Base-by-base conservation (phyloP, 2,888 invertebrate genomes). In the Steromphala cineraria region DNA sequence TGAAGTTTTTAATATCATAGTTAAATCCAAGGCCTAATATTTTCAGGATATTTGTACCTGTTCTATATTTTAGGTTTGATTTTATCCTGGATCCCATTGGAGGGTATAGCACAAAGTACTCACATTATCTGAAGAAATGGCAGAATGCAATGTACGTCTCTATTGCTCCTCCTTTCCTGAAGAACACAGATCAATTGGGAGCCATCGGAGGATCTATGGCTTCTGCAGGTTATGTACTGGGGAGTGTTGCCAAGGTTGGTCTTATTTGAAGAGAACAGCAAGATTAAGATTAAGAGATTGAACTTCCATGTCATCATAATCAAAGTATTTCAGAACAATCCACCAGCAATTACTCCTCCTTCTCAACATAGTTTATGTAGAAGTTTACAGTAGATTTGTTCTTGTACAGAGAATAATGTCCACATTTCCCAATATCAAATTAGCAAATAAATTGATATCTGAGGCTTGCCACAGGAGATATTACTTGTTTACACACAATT, bases 51-150 rank as follows among this genome's bases (percentile, higher is more conserved):
- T 74, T 78, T 62, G 31, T 67, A 4, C 36, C 2, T 36, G 36
- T 36, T 36, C 36, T 36, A 10, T 36, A 71, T 82, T 94, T 36
- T 89, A 96, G 96, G 75, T 97, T 96, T 94, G 96, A 97, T 91
- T 95, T 97, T 79, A 96, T 98, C 85, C 93, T 98, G 81, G 98
- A 98, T 94, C 96, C 97, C 1, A 88, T 93, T 78, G 96, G 96
- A 79, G 96, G 96, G 13, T 84, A 89, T 10, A 96, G 97, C 53
- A 96, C 96, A 55, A 93, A 95, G 5, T 93, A 95, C 76, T 94
- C 93, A 67, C 82, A 92, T 71, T 80, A 85, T 7, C 82, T 91
- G 62, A 89, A 87, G 67, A 79, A 85, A n/a, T 89, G 88, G 88
- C 83, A 75, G 5, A 87, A 88, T 83, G 83, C 89, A 19, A 89